Conservation (phyloP, 2,888 invertebrate species). For the Nezara viridula region DNA sequence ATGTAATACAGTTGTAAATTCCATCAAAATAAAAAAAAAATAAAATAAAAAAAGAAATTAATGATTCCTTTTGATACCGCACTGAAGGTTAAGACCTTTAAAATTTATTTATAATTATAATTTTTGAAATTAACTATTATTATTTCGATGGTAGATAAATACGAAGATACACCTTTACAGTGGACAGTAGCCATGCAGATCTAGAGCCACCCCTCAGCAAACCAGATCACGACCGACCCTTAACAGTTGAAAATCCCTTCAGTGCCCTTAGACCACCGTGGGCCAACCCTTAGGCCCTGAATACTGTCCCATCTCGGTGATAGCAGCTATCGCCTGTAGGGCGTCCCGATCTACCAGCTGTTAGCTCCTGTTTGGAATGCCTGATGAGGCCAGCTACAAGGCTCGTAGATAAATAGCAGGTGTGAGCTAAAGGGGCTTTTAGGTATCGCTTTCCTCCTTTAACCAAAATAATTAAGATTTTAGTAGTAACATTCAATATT, state of each 20-base stretch:
- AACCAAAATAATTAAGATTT: background rate
- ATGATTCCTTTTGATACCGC: no score
- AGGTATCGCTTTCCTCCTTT: background rate
- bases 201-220: background rate
- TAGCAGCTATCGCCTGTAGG: background rate
- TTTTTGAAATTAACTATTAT: no score
- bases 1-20: no score
- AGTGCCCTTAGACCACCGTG: background rate
- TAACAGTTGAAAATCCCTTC: slow-evolving; percentile 3
- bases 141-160: background rate
- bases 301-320: background rate
- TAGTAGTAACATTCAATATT: no score
- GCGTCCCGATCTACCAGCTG: background rate
- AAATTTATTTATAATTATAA: no score
- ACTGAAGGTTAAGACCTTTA: no score
- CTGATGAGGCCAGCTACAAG: background rate
- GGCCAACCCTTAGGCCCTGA: background rate
- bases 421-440: background rate
- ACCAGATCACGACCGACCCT: background rate
- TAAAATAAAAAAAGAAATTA: no score
- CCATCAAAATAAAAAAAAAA: no score
- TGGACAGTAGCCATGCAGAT: background rate
- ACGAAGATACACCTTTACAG: background rate
- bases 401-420: background rate
- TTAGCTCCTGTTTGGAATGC: background rate